Base-by-base conservation (phyloP, 2,888 invertebrate species). In the Drosophila anceps region DNA sequence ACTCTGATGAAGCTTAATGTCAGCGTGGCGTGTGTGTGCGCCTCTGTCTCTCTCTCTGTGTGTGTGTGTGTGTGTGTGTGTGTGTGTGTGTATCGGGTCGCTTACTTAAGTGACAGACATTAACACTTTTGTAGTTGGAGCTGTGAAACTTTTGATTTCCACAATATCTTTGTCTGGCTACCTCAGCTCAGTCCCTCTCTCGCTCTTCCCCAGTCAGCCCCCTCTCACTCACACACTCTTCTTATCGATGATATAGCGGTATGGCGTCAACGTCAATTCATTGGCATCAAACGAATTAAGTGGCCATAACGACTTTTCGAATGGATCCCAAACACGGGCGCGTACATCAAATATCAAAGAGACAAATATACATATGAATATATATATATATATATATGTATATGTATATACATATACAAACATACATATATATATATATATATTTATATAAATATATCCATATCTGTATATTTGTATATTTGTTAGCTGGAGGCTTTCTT, bases 1-100 rank as follows among this genome's bases (percentile, higher is more conserved):
- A 83, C 69, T 76, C 68, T 87, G 86, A 86, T 84, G 81, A 84
- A 84, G 84, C 82, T 79, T 81, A 79, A 84, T 82, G 80, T 83
- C 81, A 66, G 57, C 18, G n/a, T n/a, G 15, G 44, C 18, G 18
- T 6, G 31, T 13, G 46, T 33, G 50, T 29, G 44, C n/a, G n/a
- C n/a, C n/a, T n/a, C n/a, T n/a, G n/a, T n/a, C n/a, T n/a, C n/a
- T 24, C 6, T 31, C 37, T 13, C 2, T 35, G 10, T 31, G n/a
- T 3, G 48, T 18, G n/a, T 3, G 13, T 54, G 27, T 27, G 27
- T 27, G 54, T 54, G 29, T 54, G 39, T 39, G 18, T n/a, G 29
- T 27, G n/a, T 18, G 29, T 24, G 15, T 57, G 27, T 27, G 13
- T 46, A 12, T 37, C 29, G 29, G 37, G 37, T 0, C 58, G 48